These are phyloP conservation scores for Fratercula arctica DNA, from an alignment of 2,797 vertebrate genomes.

Conservation along the genomic window DNA sequence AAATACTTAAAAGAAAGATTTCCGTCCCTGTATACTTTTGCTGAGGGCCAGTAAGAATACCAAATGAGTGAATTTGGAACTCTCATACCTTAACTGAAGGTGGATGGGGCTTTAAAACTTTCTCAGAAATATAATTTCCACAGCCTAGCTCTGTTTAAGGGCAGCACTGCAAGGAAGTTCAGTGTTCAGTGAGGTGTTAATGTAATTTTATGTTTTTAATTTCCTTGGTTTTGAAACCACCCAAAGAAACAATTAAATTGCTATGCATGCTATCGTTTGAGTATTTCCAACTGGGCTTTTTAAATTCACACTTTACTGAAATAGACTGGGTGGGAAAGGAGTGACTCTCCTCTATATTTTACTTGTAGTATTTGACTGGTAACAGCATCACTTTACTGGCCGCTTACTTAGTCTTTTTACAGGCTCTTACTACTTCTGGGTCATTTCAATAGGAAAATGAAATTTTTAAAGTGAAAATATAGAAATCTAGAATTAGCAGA, in stretches of 20 bases:
- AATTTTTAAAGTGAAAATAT: not conserved
- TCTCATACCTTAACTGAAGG: not conserved
- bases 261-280: not conserved
- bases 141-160: not conserved
- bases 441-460: not conserved
- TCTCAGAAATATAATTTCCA: not conserved
- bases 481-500: not conserved
- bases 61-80: not conserved
- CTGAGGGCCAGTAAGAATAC: not conserved
- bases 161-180: not conserved
- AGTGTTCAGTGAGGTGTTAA: conserved; percentile 21
- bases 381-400: not conserved
- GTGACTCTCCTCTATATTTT: not conserved
- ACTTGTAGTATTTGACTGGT: not conserved
- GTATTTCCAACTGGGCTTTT: conserved; percentile 1
- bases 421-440: not conserved
- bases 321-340: not conserved
- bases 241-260: conserved; percentile 32
- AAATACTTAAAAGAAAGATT: not conserved
- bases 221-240: not conserved
- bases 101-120: not conserved
- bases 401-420: not conserved
- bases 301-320: not conserved
- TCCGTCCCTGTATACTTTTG: not conserved
- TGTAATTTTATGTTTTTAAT: conserved; percentile 34